Conservation (phyloP, 2,113 vertebrate species). For the Pelusios castaneus region DNA sequence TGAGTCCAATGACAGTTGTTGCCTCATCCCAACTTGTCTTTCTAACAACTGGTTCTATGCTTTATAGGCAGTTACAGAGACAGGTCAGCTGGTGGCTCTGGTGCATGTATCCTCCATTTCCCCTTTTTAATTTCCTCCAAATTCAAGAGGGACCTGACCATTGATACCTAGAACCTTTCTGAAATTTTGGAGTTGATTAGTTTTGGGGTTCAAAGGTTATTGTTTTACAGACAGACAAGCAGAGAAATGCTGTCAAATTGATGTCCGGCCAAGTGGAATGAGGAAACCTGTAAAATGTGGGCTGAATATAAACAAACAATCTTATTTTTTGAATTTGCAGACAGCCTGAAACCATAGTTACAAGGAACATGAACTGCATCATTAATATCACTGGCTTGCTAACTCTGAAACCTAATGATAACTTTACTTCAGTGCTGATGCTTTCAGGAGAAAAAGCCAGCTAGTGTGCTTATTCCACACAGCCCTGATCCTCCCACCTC, state of each 20-base stretch:
- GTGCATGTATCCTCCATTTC: neutral
- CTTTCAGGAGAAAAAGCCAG: neutral
- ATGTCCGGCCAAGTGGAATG: neutral
- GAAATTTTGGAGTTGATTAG: neutral
- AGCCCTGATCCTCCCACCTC: neutral
- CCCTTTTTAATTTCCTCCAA: neutral
- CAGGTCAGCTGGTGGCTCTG: neutral
- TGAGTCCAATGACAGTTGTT: neutral
- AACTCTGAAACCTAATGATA: neutral
- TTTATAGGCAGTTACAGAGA: neutral
- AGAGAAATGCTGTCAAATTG: neutral
- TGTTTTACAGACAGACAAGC: neutral
- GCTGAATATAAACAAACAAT: neutral
- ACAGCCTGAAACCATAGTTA: neutral
- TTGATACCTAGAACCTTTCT: neutral
- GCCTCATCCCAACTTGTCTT: neutral
- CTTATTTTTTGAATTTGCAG: neutral
- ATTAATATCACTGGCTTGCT: neutral
- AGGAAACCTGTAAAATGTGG: conserved; percentile 10
- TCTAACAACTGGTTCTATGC: neutral
- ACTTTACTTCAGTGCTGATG: neutral
- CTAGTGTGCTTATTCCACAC: neutral
- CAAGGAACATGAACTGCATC: neutral
- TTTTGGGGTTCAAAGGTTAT: neutral
- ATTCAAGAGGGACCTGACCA: neutral